These are phyloP conservation scores for Coptotermes formosanus DNA, from an alignment of 1,140 invertebrate species.

Conservation along the genomic window DNA sequence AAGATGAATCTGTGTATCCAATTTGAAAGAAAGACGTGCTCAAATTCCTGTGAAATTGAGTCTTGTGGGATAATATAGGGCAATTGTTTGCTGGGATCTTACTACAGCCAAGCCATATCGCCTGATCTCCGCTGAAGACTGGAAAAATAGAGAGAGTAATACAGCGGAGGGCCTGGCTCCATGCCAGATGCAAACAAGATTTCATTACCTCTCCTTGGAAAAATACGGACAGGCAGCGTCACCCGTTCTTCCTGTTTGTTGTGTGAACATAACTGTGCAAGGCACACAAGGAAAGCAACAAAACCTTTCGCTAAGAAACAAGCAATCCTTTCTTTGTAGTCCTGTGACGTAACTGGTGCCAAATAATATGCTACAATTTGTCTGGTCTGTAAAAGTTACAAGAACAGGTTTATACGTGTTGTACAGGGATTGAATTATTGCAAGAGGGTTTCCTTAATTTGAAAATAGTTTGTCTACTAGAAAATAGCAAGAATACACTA, in stretches of 20 bases:
- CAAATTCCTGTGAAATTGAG: background rate
- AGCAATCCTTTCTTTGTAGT: no score
- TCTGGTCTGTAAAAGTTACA: no score
- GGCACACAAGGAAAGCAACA: no score
- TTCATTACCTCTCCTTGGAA: background rate
- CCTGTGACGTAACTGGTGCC: no score
- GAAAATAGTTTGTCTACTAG: no score
- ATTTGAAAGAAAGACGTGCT: background rate
- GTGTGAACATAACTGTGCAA: no score
- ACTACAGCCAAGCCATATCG: background rate
- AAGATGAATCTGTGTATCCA: background rate
- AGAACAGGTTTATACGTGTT: no score
- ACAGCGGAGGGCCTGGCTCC: background rate
- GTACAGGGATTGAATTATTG: no score
- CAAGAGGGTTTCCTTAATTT: no score
- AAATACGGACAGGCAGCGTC: background rate
- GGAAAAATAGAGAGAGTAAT: background rate
- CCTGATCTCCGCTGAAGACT: background rate
- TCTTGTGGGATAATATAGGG: background rate
- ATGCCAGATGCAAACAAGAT: constrained; percentile 7
- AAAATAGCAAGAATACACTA: no score
- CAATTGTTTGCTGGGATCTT: background rate
- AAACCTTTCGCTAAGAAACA: no score
- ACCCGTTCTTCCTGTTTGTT: background rate
- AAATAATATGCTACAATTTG: no score